Evolutionary conservation across 2,113 vertebrate genomes (phyloP).

Genomic region (Illadopsis cleaveri): DNA sequence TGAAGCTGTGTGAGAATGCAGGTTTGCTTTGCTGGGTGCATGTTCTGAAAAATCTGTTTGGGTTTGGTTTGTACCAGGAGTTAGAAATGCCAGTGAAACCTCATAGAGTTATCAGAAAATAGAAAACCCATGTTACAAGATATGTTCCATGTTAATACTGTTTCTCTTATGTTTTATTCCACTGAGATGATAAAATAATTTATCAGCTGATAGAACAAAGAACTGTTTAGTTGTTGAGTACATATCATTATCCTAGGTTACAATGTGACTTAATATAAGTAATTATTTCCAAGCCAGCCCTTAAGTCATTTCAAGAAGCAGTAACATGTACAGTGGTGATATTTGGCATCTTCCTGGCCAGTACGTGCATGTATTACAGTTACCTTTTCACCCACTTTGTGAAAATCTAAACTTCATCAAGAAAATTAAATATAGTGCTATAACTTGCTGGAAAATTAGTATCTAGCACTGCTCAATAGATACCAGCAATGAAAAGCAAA

Average conservation of each 20-base stretch:
- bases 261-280: background rate
- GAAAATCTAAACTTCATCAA: background rate
- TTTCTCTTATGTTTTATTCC: background rate
- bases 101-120: background rate
- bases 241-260: background rate
- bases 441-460: background rate
- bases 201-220: background rate
- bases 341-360: background rate
- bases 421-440: background rate
- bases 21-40: background rate
- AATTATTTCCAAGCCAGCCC: background rate
- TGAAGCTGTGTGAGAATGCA: background rate
- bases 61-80: background rate
- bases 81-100: background rate
- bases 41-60: background rate
- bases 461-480: background rate
- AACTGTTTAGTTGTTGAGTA: background rate
- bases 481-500: background rate
- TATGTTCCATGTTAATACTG: background rate
- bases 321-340: background rate
- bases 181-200: background rate
- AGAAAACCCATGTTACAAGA: background rate
- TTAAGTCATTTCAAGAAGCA: background rate
- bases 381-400: background rate
- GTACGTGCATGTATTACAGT: background rate